These are phyloP conservation scores for Cydia splendana DNA, from an alignment of 1,140 invertebrate genomes.

Conservation along the genomic window DNA sequence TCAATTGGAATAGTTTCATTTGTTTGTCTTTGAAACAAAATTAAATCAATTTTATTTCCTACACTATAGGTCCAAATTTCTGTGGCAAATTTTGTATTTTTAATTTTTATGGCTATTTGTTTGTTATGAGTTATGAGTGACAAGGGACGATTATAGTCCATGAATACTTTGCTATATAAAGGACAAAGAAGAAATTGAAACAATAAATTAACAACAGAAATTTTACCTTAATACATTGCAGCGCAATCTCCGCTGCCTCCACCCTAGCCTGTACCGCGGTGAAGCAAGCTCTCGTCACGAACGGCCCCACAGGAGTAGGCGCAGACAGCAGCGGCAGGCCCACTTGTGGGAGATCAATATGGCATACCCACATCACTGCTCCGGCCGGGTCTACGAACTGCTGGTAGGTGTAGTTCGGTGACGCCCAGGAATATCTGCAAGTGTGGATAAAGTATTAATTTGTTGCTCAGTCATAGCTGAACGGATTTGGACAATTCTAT, in stretches of 20 bases:
- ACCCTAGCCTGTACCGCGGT: conserved; percentile 58
- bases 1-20: too few species aligned
- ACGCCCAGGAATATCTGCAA: conserved; percentile 61
- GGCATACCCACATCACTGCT: conserved; percentile 54
- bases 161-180: too few species aligned
- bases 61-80: too few species aligned
- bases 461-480: too few species aligned
- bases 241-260: conserved; percentile 60
- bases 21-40: too few species aligned
- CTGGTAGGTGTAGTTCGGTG: conserved; percentile 57
- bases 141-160: too few species aligned
- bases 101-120: too few species aligned
- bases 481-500: too few species aligned
- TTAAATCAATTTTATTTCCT: too few species aligned
- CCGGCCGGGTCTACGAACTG: conserved; percentile 52
- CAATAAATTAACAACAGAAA: not conserved
- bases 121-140: too few species aligned
- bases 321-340: conserved; percentile 50
- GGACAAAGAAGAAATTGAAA: conserved; percentile 6
- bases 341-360: conserved; percentile 60
- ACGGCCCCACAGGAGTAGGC: conserved; percentile 52
- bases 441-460: not conserved
- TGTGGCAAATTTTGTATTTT: too few species aligned
- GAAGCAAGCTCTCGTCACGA: conserved; percentile 49
- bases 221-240: conserved; percentile 59